These are phyloP conservation scores for Panulirus ornatus DNA, from an alignment of 1,140 invertebrate species.

Conservation along the genomic window DNA sequence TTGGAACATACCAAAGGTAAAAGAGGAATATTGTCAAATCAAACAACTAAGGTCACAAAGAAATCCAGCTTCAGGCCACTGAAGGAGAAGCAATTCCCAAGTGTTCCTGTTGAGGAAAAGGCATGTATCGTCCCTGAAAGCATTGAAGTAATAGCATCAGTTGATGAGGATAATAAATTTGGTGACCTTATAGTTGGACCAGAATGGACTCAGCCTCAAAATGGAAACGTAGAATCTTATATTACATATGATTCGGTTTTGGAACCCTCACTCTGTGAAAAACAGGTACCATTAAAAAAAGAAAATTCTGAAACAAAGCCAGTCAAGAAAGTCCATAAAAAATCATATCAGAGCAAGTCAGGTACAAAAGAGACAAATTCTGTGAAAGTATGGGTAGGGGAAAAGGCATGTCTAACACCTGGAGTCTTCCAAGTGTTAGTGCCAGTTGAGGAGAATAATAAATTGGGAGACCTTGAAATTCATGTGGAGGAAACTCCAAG, in stretches of 20 bases:
- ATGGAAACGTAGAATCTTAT: background rate
- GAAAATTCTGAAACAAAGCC: background rate
- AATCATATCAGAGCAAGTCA: background rate
- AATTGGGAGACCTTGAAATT: background rate
- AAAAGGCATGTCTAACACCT: background rate
- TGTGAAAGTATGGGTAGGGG: background rate
- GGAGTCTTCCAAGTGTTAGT: background rate
- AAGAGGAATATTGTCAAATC: background rate
- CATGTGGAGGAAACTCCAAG: background rate
- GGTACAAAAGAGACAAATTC: background rate
- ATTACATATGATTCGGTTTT: background rate
- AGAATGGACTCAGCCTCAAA: background rate
- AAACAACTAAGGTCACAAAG: background rate
- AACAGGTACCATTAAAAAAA: background rate
- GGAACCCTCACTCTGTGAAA: background rate
- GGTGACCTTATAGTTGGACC: background rate
- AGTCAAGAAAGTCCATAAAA: background rate
- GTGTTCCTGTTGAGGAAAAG: background rate
- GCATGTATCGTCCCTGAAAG: background rate
- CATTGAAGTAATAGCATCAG: background rate
- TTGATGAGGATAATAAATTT: background rate
- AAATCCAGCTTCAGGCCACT: background rate
- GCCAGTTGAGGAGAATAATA: conserved; percentile 3
- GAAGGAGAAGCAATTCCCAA: background rate
- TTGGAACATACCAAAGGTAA: background rate